A percentile compares a stretch with the other conserved stretches of the same genome.
Conservation (phyloP, 2,797 vertebrate species). For the Sorex maritimensis region DNA sequence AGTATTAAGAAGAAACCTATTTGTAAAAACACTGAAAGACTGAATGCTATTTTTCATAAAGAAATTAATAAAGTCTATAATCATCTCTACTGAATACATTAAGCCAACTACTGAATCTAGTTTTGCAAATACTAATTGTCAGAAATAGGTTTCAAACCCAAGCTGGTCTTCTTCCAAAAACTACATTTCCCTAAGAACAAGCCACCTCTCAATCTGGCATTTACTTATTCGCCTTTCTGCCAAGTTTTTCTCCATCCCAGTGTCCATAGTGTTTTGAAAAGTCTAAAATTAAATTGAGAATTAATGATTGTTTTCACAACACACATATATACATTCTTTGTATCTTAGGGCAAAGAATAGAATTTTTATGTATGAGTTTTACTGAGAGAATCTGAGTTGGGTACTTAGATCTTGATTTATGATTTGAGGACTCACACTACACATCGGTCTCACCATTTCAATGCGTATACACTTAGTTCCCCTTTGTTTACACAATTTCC, state of each 20-base stretch:
- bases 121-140: background rate
- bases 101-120: background rate
- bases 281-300: background rate
- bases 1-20: background rate
- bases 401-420: background rate
- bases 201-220: background rate
- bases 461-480: background rate
- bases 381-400: background rate
- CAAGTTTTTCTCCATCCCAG: background rate
- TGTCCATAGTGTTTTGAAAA: background rate
- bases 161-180: background rate
- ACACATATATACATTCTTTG: background rate
- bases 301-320: background rate
- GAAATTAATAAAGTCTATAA: background rate
- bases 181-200: background rate
- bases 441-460: background rate
- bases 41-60: slow-evolving; percentile 8
- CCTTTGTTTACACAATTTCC: background rate
- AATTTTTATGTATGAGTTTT: background rate
- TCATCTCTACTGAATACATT: background rate
- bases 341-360: background rate
- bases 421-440: background rate
- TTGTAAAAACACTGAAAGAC: background rate
- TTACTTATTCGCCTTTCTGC: too few relatives aligned
- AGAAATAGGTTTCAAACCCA: background rate